A percentile compares a stretch with the other conserved stretches of the same genome.
Evolutionary conservation across 2,113 vertebrate genomes (phyloP).

Genomic region (Saccopteryx bilineata): DNA sequence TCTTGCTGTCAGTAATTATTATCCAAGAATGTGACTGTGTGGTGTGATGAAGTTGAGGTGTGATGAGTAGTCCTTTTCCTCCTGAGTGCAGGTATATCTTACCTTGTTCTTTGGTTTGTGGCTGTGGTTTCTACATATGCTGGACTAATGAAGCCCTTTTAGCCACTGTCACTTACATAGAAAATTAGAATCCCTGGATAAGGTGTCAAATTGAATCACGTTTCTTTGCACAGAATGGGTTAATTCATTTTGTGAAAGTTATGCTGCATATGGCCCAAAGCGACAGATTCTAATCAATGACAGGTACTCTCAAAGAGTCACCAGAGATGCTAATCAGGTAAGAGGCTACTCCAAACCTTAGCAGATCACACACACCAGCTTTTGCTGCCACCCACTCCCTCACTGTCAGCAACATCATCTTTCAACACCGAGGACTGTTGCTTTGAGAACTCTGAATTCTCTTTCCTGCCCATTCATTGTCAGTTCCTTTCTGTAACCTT

Average conservation of each 20-base stretch:
- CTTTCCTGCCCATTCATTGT: slow-evolving; percentile 73
- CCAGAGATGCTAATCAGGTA: slow-evolving; percentile 59
- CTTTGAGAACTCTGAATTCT: slow-evolving; percentile 74
- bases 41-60: neutral
- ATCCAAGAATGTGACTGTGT: neutral
- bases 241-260: slow-evolving; percentile 55
- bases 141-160: slow-evolving; percentile 55
- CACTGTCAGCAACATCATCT: slow-evolving; percentile 69
- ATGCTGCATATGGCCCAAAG: slow-evolving; percentile 22
- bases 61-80: slow-evolving; percentile 51
- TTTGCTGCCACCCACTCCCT: slow-evolving; percentile 70
- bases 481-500: slow-evolving; percentile 78
- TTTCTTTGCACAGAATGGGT: slow-evolving; percentile 22
- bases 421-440: neutral
- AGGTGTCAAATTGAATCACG: slow-evolving; percentile 41
- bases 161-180: slow-evolving; percentile 43
- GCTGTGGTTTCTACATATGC: slow-evolving; percentile 11
- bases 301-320: slow-evolving; percentile 49
- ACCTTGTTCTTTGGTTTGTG: slow-evolving; percentile 60
- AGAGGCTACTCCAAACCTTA: slow-evolving; percentile 49
- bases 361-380: slow-evolving; percentile 62
- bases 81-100: neutral
- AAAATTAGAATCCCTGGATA: slow-evolving; percentile 63
- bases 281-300: slow-evolving; percentile 54
- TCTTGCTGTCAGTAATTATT: slow-evolving; percentile 44